These are phyloP conservation scores for Agrochola litura DNA, from an alignment of 2,888 invertebrate genomes.

Conservation along the genomic window DNA sequence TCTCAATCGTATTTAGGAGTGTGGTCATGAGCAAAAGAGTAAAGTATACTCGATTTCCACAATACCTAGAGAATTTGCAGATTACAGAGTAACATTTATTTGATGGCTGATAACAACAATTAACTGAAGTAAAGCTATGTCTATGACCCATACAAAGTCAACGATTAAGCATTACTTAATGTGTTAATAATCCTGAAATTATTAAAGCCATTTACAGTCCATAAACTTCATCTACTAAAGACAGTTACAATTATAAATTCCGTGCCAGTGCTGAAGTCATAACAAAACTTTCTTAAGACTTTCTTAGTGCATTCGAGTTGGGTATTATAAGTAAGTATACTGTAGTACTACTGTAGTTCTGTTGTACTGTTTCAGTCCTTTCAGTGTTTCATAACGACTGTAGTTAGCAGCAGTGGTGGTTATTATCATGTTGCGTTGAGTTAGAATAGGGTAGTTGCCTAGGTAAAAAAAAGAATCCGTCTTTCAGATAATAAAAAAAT, in stretches of 20 bases:
- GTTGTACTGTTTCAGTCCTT: constrained; percentile 8
- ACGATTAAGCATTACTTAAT: background rate
- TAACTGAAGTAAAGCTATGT: background rate
- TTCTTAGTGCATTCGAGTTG: constrained; percentile 20
- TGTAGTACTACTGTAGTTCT: too few relatives aligned
- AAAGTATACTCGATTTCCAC: too few relatives aligned
- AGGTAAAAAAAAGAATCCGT: too few relatives aligned
- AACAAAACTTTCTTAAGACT: constrained; percentile 23
- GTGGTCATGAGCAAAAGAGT: too few relatives aligned
- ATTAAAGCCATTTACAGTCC: background rate
- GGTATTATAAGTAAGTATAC: constrained; percentile 14
- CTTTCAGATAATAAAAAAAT: too few relatives aligned
- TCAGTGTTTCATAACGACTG: constrained; percentile 18
- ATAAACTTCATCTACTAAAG: constrained; percentile 24
- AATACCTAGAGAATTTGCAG: too few relatives aligned
- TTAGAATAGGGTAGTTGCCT: too few relatives aligned
- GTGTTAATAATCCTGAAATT: background rate
- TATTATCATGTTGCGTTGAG: background rate
- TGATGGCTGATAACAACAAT: too few relatives aligned
- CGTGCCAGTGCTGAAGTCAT: constrained; percentile 17
- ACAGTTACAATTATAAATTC: constrained; percentile 38
- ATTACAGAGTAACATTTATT: too few relatives aligned
- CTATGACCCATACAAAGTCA: background rate
- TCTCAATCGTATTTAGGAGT: background rate
- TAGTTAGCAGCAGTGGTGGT: background rate